Conservation (phyloP, 2,797 vertebrate genomes). For the Pangasius mekongensis region DNA sequence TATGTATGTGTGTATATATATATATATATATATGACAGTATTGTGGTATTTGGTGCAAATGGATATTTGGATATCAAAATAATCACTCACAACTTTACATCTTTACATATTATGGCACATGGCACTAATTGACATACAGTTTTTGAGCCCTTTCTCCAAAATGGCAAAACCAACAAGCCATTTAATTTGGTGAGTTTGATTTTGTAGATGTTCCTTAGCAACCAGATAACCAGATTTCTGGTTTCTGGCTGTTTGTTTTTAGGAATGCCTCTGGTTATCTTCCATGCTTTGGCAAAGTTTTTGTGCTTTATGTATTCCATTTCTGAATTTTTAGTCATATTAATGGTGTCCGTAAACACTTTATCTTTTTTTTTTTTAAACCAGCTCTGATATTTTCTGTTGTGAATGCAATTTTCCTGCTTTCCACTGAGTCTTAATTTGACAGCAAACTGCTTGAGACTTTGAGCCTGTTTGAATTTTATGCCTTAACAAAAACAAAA, state of each 20-base stretch:
- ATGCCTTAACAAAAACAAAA: neutral
- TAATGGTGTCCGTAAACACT: too few species aligned
- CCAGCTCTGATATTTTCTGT: too few species aligned
- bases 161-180: neutral
- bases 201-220: neutral
- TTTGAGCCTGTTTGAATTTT: neutral
- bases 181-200: neutral
- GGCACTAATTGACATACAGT: neutral
- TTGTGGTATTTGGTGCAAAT: neutral
- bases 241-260: neutral
- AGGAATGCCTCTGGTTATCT: neutral
- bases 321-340: neutral
- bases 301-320: neutral
- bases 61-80: neutral
- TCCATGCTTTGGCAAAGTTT: neutral
- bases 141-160: neutral
- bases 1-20: too few species aligned
- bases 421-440: neutral
- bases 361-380: neutral
- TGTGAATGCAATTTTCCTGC: neutral
- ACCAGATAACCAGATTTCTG: too few species aligned
- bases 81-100: neutral
- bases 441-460: neutral
- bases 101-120: too few species aligned
- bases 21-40: neutral